These are phyloP conservation scores for Mythimna loreyi DNA, from an alignment of 2,888 invertebrate genomes.

Conservation along the genomic window DNA sequence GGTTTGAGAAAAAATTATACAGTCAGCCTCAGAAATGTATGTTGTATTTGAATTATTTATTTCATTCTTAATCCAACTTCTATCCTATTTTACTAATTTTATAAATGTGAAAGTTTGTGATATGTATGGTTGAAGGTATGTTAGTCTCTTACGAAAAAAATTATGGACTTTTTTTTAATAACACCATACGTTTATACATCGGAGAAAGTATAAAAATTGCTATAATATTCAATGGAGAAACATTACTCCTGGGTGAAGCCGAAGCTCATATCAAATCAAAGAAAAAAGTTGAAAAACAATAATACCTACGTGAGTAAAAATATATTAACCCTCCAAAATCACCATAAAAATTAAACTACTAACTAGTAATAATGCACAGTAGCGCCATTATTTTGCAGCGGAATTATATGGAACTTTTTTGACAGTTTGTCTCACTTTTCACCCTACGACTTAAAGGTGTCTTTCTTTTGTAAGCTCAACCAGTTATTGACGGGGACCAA, in stretches of 20 bases:
- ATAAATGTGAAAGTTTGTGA: no score
- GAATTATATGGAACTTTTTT: not conserved
- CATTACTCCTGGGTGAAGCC: no score
- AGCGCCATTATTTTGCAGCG: not conserved
- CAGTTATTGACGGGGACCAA: not conserved
- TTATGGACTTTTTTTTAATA: no score
- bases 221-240: no score
- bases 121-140: no score
- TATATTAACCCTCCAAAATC: not conserved
- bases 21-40: not conserved
- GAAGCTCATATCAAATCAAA: no score
- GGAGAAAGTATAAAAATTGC: no score
- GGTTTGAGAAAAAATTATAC: constrained; percentile 10
- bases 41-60: not conserved
- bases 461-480: not conserved
- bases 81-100: not conserved
- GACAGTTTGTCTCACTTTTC: not conserved
- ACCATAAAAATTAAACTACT: not conserved
- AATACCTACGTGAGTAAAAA: not conserved
- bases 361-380: not conserved
- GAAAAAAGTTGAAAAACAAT: no score
- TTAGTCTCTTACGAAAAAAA: no score
- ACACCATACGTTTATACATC: no score
- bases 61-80: not conserved
- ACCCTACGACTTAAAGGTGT: not conserved